These are phyloP conservation scores for Teleogryllus occipitalis DNA, from an alignment of 1,140 invertebrate genomes.

Conservation along the genomic window DNA sequence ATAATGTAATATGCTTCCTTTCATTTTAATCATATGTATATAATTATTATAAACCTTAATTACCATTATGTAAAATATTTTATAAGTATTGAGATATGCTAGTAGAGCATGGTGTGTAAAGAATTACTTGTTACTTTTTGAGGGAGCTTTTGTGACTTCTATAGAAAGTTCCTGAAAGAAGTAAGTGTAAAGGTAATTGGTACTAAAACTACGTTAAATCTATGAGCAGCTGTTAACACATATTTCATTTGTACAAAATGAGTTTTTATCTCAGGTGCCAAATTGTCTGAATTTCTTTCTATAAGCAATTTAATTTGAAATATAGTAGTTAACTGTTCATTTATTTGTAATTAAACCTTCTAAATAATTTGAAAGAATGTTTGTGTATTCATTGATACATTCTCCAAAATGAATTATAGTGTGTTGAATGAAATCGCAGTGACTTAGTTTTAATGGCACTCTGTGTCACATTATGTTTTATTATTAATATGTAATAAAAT, in stretches of 20 bases:
- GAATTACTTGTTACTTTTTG: background rate
- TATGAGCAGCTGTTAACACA: background rate
- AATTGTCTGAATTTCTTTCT: background rate
- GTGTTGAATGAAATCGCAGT: too few relatives aligned
- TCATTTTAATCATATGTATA: background rate
- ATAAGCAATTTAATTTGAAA: background rate
- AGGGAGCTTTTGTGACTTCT: background rate
- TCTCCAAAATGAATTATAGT: too few relatives aligned
- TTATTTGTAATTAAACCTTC: background rate
- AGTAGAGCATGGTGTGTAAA: background rate
- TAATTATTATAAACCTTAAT: background rate
- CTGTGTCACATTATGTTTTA: too few relatives aligned
- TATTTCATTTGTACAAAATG: background rate
- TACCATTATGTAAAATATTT: background rate
- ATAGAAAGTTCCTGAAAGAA: constrained; percentile 1
- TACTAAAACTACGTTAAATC: background rate
- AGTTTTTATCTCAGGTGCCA: background rate
- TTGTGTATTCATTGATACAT: too few relatives aligned
- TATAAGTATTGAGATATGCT: background rate
- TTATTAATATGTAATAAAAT: background rate
- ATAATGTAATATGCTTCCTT: background rate
- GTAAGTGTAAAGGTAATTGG: background rate
- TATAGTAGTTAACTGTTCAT: background rate
- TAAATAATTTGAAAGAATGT: too few relatives aligned
- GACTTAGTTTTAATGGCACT: too few relatives aligned